Base-by-base conservation (phyloP, 1,140 invertebrate species). In the Teleogryllus occipitalis region DNA sequence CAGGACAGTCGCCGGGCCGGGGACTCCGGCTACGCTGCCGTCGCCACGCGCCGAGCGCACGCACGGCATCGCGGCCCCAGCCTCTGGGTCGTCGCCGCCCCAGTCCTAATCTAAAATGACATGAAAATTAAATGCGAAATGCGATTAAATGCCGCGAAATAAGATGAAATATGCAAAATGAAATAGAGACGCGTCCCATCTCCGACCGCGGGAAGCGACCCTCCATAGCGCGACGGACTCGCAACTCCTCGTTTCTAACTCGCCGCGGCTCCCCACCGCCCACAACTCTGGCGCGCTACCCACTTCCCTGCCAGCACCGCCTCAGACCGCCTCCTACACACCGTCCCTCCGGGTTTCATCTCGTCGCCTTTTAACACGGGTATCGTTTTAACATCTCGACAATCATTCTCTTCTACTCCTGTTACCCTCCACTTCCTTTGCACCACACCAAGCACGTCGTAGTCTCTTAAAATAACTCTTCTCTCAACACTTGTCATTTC, bases 141-240 rank as follows among this genome's bases (percentile, higher is more conserved):
- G 54, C 54, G 54, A 65, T 65, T 65, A 65, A 65, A 65, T 18
- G 54, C 54, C 54, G 54, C 54, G 54, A 65, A 65, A 65, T 65
- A 65, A 65, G 54, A 65, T 65, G 54, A 65, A 65, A 65, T 65
- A 65, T 65, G 54, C 54, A 65, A 65, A 65, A 65, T 65, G 54
- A 65, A 65, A 65, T 65, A 65, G 54, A 65, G 54, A 65, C 54
- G 18, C 18, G 54, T 10, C 18, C 54, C 18, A 18, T 18, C 54
- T 65, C 54, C 54, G 54, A 18, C 54, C 54, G 54, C 54, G 54
- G 27, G 27, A 39, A 39, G 27, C 27, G 27, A 39, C 27, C 27
- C 27, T 39, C 27, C 27, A 39, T 39, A 39, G 54, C 54, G 54
- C 2, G 18, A 10, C 10, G 54, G 54, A 65, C 54, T 18, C 54